phyloP scores from a whole-genome alignment of 2,113 vertebrate species.

The Genyomyrus donnyi region DNA sequence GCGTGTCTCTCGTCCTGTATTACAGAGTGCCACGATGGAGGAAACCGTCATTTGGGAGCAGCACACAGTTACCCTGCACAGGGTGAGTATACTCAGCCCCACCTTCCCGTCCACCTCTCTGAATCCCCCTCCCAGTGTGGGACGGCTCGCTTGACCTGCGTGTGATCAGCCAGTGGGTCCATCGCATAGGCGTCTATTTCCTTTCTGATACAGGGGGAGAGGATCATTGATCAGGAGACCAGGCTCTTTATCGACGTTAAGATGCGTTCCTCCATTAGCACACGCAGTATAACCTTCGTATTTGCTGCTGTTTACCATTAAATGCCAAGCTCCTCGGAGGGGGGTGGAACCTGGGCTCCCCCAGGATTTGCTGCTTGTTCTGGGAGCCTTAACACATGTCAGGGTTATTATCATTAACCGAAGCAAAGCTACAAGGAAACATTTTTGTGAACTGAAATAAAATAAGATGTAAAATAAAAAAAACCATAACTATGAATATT shows the following conservation, averaged over 20 bases:
- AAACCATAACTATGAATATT: slow-evolving; percentile 36
- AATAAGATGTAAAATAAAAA: slow-evolving; percentile 1
- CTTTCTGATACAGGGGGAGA: not conserved
- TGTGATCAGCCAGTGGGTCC: not conserved
- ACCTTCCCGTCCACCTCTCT: not conserved
- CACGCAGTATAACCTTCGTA: not conserved
- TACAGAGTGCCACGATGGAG: slow-evolving; percentile 93
- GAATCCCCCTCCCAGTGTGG: not conserved
- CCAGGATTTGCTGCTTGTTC: not conserved
- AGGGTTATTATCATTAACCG: not conserved
- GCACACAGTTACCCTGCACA: slow-evolving; percentile 98
- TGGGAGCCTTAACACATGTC: not conserved
- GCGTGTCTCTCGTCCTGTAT: slow-evolving; percentile 20
- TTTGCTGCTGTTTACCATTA: not conserved
- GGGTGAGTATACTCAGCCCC: slow-evolving; percentile 68
- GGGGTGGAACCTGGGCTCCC: not conserved
- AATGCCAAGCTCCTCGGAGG: not conserved
- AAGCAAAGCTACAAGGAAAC: not conserved
- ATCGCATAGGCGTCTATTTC: not conserved
- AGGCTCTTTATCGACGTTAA: not conserved
- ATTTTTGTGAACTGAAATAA: not conserved
- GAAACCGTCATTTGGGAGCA: slow-evolving; percentile 99
- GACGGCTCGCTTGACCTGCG: not conserved
- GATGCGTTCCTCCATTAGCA: not conserved
- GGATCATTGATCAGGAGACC: not conserved